Evolutionary conservation across 2,888 invertebrate genomes (phyloP).

Genomic region (Lampropteryx suffumata): DNA sequence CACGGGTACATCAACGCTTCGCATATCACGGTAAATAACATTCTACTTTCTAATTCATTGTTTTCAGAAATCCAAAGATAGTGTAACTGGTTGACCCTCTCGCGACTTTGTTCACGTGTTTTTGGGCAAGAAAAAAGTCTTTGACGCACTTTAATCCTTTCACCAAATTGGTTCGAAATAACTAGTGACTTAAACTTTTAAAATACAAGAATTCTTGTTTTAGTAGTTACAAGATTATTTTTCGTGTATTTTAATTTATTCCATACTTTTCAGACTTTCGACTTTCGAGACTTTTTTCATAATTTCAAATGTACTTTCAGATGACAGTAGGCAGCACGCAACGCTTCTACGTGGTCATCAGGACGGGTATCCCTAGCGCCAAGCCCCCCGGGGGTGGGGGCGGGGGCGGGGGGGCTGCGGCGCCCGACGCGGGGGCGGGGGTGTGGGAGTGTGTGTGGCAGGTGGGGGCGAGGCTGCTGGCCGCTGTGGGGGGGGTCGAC

Average conservation of each 20-base stretch:
- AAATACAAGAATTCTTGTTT: too few species aligned
- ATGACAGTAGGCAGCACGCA: slow-evolving; percentile 92
- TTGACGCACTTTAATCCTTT: too few species aligned
- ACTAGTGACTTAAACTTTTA: too few species aligned
- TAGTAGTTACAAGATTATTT: too few species aligned
- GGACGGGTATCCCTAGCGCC: slow-evolving; percentile 38
- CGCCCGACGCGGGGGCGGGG: slow-evolving; percentile 63
- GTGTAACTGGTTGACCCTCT: too few species aligned
- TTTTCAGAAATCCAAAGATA: too few species aligned
- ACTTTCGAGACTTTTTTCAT: too few species aligned
- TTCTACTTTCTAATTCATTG: neutral
- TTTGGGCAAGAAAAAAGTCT: too few species aligned
- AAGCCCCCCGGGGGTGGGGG: slow-evolving; percentile 22
- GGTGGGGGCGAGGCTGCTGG: slow-evolving; percentile 91
- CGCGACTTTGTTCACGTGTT: too few species aligned
- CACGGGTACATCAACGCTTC: slow-evolving; percentile 97
- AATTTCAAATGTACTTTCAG: slow-evolving; percentile 60
- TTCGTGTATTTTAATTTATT: too few species aligned
- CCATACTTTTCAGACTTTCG: too few species aligned
- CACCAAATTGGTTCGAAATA: too few species aligned
- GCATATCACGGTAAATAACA: slow-evolving; percentile 88
- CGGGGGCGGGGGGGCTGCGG: slow-evolving; percentile 78
- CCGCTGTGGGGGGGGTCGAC: slow-evolving; percentile 74
- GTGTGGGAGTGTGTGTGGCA: slow-evolving; percentile 97
- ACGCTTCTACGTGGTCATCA: slow-evolving; percentile 88